Base-by-base conservation (phyloP, 2,113 vertebrate species). In the Carassius gibelio region DNA sequence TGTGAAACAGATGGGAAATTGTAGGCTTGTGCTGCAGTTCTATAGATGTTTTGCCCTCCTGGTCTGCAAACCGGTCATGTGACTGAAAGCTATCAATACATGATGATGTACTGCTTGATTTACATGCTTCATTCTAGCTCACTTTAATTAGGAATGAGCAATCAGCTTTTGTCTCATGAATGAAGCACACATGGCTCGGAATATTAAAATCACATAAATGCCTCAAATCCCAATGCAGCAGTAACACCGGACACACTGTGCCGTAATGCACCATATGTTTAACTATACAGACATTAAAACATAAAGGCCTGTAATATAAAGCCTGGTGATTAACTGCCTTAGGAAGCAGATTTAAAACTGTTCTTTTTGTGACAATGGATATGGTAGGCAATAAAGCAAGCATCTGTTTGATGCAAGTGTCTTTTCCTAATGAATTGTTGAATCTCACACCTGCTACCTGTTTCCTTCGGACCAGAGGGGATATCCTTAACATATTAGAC, bases 201-300 rank as follows among this genome's bases (percentile, higher is more conserved):
- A 72, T 81, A 81, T 80, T 38, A 66, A 57, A 81, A 84, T 75
- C 79, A 81, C 74, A 83, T 83, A 83, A 82, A 88, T 72, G 83
- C 75, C 26, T 50, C 77, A 84, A 75, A 82, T 84, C 88, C 71
- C 88, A 86, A 71, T n/a, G 82, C 82, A 69, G 77, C 82, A 71
- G 79, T 88, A 84, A 88, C 80, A 88, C 80, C n/a, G 84, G 78
- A 84, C 85, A 85, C 86, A 87, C 85, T 64, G 79, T 50, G 52
- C 82, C 38, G 57, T 88, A 85, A 88, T 86, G 72, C 71, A 83
- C 82, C 88, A 85, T 88, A 88, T 88, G 88, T 38, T 88, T 69
- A 76, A 84, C 82, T 59, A 83, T 88, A 86, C 36, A 84, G 85
- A 78, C 61, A 84, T 88, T 86, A 79, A 84, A 80, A 82, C 68